phyloP scores from a whole-genome alignment of 2,113 vertebrate genomes.

The Desmodus rotundus region DNA sequence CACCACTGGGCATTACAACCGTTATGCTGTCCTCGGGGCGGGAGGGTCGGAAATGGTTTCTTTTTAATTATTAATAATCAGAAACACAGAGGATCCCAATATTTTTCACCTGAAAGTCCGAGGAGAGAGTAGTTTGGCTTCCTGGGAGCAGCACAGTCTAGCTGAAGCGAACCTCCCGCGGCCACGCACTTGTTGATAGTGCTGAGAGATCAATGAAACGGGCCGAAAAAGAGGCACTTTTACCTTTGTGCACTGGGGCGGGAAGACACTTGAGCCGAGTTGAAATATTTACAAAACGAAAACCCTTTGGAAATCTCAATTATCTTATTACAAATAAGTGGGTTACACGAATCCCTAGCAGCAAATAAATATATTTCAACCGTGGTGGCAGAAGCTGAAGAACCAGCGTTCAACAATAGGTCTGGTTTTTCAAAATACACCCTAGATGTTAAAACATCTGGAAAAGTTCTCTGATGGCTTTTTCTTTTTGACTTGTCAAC shows the following conservation, averaged over 20 bases:
- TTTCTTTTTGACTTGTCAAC: slow-evolving; percentile 21
- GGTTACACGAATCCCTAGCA: background rate
- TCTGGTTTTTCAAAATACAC: background rate
- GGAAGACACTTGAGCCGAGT: slow-evolving; percentile 5
- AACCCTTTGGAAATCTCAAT: slow-evolving; percentile 9
- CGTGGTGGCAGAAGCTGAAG: background rate
- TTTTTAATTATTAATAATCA: background rate
- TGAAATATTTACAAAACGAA: slow-evolving; percentile 52
- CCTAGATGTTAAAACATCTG: background rate
- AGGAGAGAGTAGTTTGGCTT: background rate
- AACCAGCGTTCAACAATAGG: background rate
- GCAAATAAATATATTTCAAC: background rate
- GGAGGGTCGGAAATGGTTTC: background rate
- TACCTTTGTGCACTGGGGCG: slow-evolving; percentile 49
- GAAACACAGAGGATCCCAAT: background rate
- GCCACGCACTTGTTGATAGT: slow-evolving; percentile 62
- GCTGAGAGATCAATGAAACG: background rate
- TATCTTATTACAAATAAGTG: background rate
- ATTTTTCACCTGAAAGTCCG: background rate
- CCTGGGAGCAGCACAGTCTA: background rate
- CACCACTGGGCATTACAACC: background rate
- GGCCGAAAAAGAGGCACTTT: background rate
- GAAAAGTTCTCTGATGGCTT: background rate
- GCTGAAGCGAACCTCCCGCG: background rate
- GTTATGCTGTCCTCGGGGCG: background rate